Conservation (phyloP, 2,888 invertebrate species). For the Cistogaster globosa region DNA sequence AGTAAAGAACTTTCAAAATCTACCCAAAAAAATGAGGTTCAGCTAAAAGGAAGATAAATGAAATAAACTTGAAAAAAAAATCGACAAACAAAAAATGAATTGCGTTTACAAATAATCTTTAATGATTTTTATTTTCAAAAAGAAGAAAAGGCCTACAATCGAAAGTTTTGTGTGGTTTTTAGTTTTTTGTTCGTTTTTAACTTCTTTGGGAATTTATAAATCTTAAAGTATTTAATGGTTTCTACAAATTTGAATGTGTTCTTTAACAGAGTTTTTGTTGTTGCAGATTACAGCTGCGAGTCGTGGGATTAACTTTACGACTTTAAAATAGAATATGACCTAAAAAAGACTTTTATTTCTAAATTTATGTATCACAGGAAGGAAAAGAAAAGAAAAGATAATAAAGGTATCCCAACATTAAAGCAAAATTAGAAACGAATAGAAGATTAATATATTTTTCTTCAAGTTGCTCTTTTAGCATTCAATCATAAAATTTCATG, state of each 20-base stretch:
- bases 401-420: too few species aligned
- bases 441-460: too few species aligned
- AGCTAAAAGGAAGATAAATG: constrained; percentile 29
- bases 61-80: constrained; percentile 33
- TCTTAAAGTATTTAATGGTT: background rate
- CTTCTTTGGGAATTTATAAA: background rate
- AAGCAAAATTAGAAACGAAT: too few species aligned
- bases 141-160: constrained; percentile 66
- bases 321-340: constrained; percentile 32
- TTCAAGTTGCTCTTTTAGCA: too few species aligned
- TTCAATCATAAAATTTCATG: too few species aligned
- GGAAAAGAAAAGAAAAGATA: too few species aligned
- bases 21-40: constrained; percentile 22
- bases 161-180: constrained; percentile 65
- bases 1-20: constrained; percentile 52
- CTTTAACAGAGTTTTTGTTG: constrained; percentile 9
- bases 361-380: too few species aligned
- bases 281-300: background rate
- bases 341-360: background rate
- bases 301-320: constrained; percentile 5
- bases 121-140: constrained; percentile 4
- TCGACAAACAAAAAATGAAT: constrained; percentile 16
- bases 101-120: constrained; percentile 41
- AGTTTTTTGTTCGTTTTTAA: background rate
- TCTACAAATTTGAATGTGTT: constrained; percentile 32